These are phyloP conservation scores for Balanococcus diminutus DNA, from an alignment of 2,888 invertebrate genomes.

Conservation along the genomic window DNA sequence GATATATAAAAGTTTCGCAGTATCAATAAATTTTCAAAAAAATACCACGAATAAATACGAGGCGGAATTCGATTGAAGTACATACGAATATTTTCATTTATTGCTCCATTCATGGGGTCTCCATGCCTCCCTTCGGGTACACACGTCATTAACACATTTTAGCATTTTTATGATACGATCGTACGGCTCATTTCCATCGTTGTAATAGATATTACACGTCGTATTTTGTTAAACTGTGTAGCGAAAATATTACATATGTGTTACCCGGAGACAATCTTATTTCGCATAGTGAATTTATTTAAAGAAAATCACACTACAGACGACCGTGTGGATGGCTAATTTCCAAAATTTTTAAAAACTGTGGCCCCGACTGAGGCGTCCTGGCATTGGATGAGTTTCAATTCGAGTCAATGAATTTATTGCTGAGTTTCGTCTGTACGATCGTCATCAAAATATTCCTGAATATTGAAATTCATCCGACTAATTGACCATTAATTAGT, in stretches of 20 bases:
- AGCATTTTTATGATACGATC: no score
- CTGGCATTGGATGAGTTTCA: background rate
- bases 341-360: conserved; percentile 1
- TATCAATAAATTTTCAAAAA: background rate
- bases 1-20: background rate
- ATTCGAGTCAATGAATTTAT: background rate
- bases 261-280: background rate
- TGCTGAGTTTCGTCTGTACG: background rate
- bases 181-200: no score
- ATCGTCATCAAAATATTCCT: no score
- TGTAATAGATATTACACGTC: background rate
- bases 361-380: background rate
- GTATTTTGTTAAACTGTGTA: background rate
- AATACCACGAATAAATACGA: background rate
- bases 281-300: background rate
- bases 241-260: background rate
- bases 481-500: background rate
- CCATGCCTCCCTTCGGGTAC: background rate
- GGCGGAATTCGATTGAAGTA: background rate
- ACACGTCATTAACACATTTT: background rate
- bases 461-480: background rate
- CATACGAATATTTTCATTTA: background rate
- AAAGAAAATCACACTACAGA: background rate
- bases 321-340: background rate
- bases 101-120: background rate